Evolutionary conservation across 2,888 invertebrate species (phyloP).

Genomic region (Lasiommata megera): DNA sequence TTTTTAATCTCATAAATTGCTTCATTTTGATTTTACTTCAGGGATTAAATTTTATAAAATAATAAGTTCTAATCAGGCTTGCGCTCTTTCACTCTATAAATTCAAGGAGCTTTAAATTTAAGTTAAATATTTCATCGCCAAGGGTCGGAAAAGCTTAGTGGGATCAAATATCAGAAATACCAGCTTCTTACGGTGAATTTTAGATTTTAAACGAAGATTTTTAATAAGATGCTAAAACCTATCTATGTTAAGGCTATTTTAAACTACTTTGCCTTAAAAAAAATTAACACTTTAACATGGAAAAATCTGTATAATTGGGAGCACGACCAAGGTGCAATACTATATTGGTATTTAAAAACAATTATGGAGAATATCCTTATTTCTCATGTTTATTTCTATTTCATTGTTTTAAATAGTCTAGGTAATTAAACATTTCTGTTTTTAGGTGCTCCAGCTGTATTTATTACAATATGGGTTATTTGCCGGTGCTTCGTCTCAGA

Average conservation of each 20-base stretch:
- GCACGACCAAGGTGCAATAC: too few relatives aligned
- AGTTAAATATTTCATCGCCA: slow-evolving; percentile 23
- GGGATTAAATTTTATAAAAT: slow-evolving; percentile 8
- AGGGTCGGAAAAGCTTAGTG: not conserved
- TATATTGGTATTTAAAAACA: too few relatives aligned
- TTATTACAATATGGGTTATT: slow-evolving; percentile 72
- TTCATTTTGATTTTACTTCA: slow-evolving; percentile 6
- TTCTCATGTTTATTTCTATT: too few relatives aligned
- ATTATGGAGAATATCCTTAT: too few relatives aligned
- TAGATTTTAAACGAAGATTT: not conserved
- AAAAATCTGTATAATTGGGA: too few relatives aligned
- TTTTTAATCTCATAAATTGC: too few relatives aligned
- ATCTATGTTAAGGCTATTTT: too few relatives aligned
- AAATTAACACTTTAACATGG: too few relatives aligned
- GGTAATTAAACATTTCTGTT: slow-evolving; percentile 20
- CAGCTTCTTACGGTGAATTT: not conserved
- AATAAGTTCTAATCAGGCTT: slow-evolving; percentile 19
- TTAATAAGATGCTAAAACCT: slow-evolving; percentile 9
- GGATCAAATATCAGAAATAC: slow-evolving; percentile 1
- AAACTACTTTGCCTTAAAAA: too few relatives aligned
- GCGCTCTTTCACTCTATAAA: slow-evolving; percentile 14
- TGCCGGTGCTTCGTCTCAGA: slow-evolving; percentile 64
- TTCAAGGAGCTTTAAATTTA: slow-evolving; percentile 22
- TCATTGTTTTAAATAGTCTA: too few relatives aligned
- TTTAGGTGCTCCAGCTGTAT: slow-evolving; percentile 71